A percentile compares a stretch with the other conserved stretches of the same genome.
Evolutionary conservation across 2,113 vertebrate species (phyloP).

Genomic region (Astur gentilis): DNA sequence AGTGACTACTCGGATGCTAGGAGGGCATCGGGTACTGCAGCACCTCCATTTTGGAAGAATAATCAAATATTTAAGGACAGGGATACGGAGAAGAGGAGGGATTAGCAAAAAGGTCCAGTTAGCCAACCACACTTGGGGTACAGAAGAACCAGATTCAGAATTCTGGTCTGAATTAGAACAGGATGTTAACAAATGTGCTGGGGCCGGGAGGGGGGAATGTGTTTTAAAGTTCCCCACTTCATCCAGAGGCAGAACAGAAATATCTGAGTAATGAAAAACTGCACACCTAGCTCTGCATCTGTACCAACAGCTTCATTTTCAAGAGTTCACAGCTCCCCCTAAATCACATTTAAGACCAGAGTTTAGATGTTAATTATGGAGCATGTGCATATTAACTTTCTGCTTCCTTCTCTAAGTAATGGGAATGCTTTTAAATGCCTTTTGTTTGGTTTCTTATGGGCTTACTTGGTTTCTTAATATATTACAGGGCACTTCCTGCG

Average conservation of each 20-base stretch:
- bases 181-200: slow-evolving; percentile 39
- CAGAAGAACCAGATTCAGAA: neutral
- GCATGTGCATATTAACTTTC: slow-evolving; percentile 40
- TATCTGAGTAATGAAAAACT: slow-evolving; percentile 15
- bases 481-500: slow-evolving; percentile 54
- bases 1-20: neutral
- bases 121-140: neutral
- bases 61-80: neutral
- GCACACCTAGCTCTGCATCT: slow-evolving; percentile 50
- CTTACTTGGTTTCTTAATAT: slow-evolving; percentile 50
- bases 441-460: slow-evolving; percentile 30
- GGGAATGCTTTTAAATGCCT: slow-evolving; percentile 32
- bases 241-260: slow-evolving; percentile 28
- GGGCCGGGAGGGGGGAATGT: too few relatives aligned
- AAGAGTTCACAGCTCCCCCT: slow-evolving; percentile 16
- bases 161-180: slow-evolving; percentile 37
- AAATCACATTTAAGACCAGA: slow-evolving; percentile 27
- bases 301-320: slow-evolving; percentile 36
- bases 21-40: accelerated
- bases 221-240: neutral
- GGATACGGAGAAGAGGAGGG: neutral
- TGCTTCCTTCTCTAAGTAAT: slow-evolving; percentile 34
- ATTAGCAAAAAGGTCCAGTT: neutral
- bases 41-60: neutral
- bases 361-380: slow-evolving; percentile 39